A percentile compares a stretch with the other conserved stretches of the same genome.
Conservation (phyloP, 2,113 vertebrate species). For the Narcine bancroftii region DNA sequence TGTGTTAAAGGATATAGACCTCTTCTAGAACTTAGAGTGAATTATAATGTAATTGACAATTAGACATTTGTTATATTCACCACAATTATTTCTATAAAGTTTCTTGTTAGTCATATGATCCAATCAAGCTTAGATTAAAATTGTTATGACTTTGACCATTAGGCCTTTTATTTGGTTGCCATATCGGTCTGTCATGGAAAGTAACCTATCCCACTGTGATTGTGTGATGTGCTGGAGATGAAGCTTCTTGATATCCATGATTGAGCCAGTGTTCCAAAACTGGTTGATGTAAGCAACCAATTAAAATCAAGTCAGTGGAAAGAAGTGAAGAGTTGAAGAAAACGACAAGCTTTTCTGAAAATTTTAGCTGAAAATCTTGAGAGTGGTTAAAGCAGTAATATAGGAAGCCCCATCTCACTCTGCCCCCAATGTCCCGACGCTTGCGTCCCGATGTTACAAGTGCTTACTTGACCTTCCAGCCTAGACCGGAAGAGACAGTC, state of each 20-base stretch:
- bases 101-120: neutral
- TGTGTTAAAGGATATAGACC: neutral
- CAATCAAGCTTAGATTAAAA: neutral
- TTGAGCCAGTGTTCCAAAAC: neutral
- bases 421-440: too few species aligned
- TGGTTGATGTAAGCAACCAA: neutral
- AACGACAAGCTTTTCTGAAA: neutral
- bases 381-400: too few species aligned
- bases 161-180: neutral
- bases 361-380: neutral
- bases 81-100: neutral
- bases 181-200: neutral
- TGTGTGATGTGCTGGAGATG: neutral
- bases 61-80: neutral
- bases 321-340: neutral
- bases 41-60: neutral
- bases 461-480: too few species aligned
- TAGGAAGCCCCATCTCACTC: too few species aligned
- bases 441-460: too few species aligned
- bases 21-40: neutral
- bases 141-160: neutral
- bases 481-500: too few species aligned
- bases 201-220: neutral
- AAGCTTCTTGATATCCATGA: neutral
- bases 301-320: neutral